These are phyloP conservation scores for Thryonomys swinderianus DNA, from an alignment of 2,113 vertebrate species.

Conservation along the genomic window DNA sequence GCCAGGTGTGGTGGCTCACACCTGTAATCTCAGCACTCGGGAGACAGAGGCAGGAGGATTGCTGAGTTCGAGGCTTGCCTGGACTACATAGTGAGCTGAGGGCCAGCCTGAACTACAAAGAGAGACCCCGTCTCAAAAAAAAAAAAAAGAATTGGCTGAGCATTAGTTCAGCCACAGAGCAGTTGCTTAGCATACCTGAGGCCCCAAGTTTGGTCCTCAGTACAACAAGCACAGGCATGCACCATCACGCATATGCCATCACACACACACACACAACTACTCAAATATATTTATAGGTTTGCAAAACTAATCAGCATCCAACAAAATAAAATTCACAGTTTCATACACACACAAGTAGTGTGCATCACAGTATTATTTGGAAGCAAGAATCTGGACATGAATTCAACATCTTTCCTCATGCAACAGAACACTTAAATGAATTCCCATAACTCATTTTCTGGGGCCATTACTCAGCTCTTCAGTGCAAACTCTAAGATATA, in stretches of 20 bases:
- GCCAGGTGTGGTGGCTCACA: too few species aligned
- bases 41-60: too few species aligned
- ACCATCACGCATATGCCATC: background rate
- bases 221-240: background rate
- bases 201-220: background rate
- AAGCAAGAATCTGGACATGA: background rate
- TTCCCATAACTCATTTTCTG: background rate
- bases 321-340: background rate
- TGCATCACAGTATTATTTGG: background rate
- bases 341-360: background rate
- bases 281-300: conserved; percentile 3
- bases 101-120: too few species aligned
- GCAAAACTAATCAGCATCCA: background rate
- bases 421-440: background rate
- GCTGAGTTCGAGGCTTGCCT: too few species aligned
- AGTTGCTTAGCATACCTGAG: too few species aligned
- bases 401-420: background rate
- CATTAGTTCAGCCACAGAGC: too few species aligned
- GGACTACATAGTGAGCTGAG: too few species aligned
- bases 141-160: too few species aligned
- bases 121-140: too few species aligned
- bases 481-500: background rate
- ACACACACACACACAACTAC: background rate
- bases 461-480: background rate
- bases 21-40: too few species aligned